phyloP scores from a whole-genome alignment of 1,140 invertebrate genomes.

The Leptestheria dahalacensis region DNA sequence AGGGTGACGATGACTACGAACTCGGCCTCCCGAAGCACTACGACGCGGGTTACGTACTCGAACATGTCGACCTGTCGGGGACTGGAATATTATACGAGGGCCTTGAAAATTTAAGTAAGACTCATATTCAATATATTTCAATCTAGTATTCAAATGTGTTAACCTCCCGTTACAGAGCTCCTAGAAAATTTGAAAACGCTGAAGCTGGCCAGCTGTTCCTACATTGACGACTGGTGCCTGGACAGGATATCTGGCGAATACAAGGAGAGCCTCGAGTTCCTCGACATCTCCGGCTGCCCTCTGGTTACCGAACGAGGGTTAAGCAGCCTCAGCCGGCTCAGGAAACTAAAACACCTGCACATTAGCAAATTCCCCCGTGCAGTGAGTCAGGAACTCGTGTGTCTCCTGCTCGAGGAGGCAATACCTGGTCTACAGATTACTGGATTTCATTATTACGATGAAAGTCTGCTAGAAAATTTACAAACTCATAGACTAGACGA shows the following conservation, averaged over 20 bases:
- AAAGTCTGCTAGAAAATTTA: conserved; percentile 13
- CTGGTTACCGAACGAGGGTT: conserved; percentile 46
- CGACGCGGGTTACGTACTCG: conserved; percentile 37
- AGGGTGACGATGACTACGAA: conserved; percentile 22
- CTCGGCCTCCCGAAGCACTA: conserved; percentile 39
- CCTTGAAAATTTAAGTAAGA: conserved; percentile 42
- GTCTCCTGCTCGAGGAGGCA: conserved; percentile 22
- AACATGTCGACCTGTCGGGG: conserved; percentile 48
- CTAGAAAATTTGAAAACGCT: conserved; percentile 44
- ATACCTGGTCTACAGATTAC: conserved; percentile 18
- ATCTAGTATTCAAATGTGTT: not conserved
- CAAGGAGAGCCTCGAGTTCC: conserved; percentile 41
- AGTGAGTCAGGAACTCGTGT: conserved; percentile 20
- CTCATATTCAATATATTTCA: conserved; percentile 16
- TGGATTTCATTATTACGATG: conserved; percentile 20
- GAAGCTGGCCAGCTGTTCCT: conserved; percentile 41
- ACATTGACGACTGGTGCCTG: conserved; percentile 61
- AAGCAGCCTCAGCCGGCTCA: conserved; percentile 42
- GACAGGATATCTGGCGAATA: conserved; percentile 44
- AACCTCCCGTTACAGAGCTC: conserved; percentile 24
- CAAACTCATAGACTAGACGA: not conserved
- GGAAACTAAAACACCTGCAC: conserved; percentile 15
- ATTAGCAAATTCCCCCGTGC: conserved; percentile 19
- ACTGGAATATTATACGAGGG: conserved; percentile 50
- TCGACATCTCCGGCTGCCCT: conserved; percentile 54